Evolutionary conservation across 2,797 vertebrate species (phyloP).

Genomic region (Epinephelus awoara): DNA sequence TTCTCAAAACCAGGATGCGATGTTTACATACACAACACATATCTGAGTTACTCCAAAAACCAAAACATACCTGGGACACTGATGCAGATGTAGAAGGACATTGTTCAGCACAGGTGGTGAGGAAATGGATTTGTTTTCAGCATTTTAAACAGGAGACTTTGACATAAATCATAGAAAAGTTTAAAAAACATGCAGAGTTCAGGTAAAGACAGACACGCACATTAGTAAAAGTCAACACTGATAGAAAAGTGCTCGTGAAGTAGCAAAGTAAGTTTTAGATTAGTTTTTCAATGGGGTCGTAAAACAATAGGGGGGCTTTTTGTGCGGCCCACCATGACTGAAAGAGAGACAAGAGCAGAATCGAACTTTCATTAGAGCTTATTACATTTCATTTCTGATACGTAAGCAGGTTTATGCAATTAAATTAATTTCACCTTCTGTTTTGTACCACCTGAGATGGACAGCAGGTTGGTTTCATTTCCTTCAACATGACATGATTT

Average conservation of each 20-base stretch:
- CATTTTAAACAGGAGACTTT: background rate
- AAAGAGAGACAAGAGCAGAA: constrained; percentile 39
- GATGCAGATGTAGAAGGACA: background rate
- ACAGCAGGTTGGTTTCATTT: constrained; percentile 46
- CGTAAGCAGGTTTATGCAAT: constrained; percentile 57
- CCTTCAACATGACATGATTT: constrained; percentile 15
- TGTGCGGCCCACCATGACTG: constrained; percentile 34
- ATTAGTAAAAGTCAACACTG: background rate
- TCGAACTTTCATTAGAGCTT: constrained; percentile 51
- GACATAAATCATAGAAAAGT: background rate
- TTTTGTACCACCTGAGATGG: constrained; percentile 37
- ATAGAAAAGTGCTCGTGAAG: constrained; percentile 24
- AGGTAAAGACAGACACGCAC: background rate
- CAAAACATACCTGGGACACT: background rate
- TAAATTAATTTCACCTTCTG: constrained; percentile 61
- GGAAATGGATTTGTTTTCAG: background rate
- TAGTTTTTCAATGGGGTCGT: constrained; percentile 40
- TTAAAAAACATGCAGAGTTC: background rate
- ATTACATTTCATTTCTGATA: constrained; percentile 60
- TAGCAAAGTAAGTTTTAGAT: constrained; percentile 44
- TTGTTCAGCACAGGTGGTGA: background rate
- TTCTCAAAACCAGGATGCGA: constrained; percentile 16
- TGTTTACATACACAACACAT: constrained; percentile 3
- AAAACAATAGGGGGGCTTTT: constrained; percentile 64
- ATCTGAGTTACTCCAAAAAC: background rate